These are phyloP conservation scores for Vombatus ursinus DNA, from an alignment of 2,113 vertebrate genomes.

Conservation along the genomic window DNA sequence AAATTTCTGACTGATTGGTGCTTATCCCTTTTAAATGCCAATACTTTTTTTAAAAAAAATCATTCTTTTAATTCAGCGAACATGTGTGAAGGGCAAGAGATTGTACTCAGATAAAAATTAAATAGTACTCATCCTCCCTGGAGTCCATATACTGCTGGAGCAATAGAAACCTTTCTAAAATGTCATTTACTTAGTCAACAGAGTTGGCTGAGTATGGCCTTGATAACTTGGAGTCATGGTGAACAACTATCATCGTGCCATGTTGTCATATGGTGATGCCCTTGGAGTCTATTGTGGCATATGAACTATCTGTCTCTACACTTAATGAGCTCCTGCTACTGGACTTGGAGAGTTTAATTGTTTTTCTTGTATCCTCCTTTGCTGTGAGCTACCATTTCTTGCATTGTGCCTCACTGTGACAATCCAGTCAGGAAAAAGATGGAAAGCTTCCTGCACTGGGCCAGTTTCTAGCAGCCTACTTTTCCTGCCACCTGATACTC, in stretches of 20 bases:
- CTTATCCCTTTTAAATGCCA: neutral
- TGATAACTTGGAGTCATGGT: neutral
- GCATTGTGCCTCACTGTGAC: neutral
- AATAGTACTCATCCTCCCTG: neutral
- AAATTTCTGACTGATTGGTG: slow-evolving; percentile 32
- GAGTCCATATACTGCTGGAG: neutral
- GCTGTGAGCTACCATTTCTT: neutral
- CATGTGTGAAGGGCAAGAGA: neutral
- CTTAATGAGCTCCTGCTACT: neutral
- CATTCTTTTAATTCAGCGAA: neutral
- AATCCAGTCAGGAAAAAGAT: neutral
- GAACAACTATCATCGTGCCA: neutral
- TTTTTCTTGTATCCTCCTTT: neutral
- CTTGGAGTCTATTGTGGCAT: neutral
- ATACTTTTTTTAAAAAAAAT: neutral
- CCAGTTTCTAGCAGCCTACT: neutral
- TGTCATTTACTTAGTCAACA: neutral
- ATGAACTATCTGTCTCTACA: neutral
- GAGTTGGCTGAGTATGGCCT: neutral
- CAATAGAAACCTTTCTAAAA: slow-evolving; percentile 19
- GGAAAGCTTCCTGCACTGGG: neutral
- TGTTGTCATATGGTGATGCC: neutral
- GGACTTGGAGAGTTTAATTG: neutral
- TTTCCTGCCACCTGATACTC: neutral
- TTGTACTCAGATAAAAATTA: neutral